phyloP scores from a whole-genome alignment of 2,888 invertebrate species.

The Callimorpha dominula region DNA sequence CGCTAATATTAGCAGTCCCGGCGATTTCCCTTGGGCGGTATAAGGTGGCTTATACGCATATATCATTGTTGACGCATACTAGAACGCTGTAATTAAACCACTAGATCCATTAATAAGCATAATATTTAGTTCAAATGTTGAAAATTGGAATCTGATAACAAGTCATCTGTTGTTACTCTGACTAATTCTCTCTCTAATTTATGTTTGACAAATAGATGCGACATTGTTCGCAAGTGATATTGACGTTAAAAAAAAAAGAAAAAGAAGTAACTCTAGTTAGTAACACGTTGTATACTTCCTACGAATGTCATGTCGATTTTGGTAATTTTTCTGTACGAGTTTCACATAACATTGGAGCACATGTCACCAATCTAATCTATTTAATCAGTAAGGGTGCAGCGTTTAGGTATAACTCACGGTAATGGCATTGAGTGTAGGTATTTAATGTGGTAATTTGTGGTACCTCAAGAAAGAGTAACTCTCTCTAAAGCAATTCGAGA shows the following conservation, averaged over 20 bases:
- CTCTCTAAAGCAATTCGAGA: neutral
- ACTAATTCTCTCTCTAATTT: too few relatives aligned
- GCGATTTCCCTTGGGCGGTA: neutral
- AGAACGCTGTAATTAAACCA: neutral
- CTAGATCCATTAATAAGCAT: neutral
- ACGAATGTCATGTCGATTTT: too few relatives aligned
- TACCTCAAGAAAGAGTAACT: neutral
- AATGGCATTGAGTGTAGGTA: too few relatives aligned
- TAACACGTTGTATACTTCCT: too few relatives aligned
- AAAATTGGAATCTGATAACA: neutral
- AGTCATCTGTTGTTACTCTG: neutral
- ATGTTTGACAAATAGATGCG: neutral
- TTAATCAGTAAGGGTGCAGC: too few relatives aligned
- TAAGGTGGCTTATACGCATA: neutral
- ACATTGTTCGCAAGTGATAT: neutral
- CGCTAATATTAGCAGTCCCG: neutral
- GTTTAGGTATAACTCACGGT: too few relatives aligned
- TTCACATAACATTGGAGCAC: too few relatives aligned
- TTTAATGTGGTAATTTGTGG: neutral
- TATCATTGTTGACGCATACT: conserved; percentile 6
- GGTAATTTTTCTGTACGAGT: too few relatives aligned
- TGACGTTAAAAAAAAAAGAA: neutral
- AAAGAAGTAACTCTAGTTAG: too few relatives aligned
- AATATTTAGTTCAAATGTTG: neutral
- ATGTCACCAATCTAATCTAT: too few relatives aligned